Evolutionary conservation across 2,888 invertebrate genomes (phyloP), one percentile per base, ranked within the genome.

Genomic region (Chrysomela aeneicollis): DNA sequence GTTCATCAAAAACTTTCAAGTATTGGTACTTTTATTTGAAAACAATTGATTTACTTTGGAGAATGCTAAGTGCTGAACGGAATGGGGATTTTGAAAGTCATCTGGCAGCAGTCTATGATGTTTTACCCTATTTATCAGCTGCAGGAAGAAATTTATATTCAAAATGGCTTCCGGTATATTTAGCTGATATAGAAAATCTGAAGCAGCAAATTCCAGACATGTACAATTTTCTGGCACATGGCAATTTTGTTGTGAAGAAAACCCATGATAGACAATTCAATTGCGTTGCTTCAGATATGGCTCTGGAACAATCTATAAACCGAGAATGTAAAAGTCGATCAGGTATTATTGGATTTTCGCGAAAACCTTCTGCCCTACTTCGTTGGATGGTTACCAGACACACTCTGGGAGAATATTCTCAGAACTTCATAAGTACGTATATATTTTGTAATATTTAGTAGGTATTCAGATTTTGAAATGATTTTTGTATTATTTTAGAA

Each of bases 251-350:
- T 52, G 71, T 71, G 3, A 66, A 63, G 22, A 68, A 63, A 57
- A 70, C 66, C 12, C 49, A 46, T 51, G 46, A 61, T 35, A 65
- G 55, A 26, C 35, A 51, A 32, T 73, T 73, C 62, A 71, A 70
- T 49, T 70, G 69, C 35, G 70, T 71, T 4, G 70, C 69, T n/a
- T 72, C 68, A 9, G 72, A 70, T 64, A 69, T 69, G 67, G 68
- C 69, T 17, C 46, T 72, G 12, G 72, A 73, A 53, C 72, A 71
- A 60, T 66, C 69, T 19, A 68, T 73, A 1, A 73, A 71, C 47
- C 35, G 61, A 50, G 67, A 71, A 8, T 66, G 67, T 54, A 72
- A 72, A 62, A 71, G 71, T 59, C n/a, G 21, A 26, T 47, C 66
- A 6, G 70, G 72, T 0, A 57, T 73, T 50, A 50, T 50, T 19